phyloP scores from a whole-genome alignment of 2,888 invertebrate species.

The Amiota minor region DNA sequence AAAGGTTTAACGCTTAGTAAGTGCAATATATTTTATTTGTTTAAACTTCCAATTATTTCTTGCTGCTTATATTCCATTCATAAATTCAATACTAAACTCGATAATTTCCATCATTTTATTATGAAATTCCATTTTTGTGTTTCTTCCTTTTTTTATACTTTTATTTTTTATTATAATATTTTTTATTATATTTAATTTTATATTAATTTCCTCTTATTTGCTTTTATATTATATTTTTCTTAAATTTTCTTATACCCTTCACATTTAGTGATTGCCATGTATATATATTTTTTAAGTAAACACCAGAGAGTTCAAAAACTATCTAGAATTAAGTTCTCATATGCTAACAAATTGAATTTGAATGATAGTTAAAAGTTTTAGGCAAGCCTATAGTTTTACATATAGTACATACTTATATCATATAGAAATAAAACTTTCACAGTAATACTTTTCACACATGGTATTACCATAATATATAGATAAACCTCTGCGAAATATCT shows the following conservation, averaged over 20 bases:
- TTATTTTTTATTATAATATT: constrained; percentile 14
- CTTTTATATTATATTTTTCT: constrained; percentile 29
- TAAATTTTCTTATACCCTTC: constrained; percentile 7
- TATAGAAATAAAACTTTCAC: no score
- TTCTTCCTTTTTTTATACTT: constrained; percentile 9
- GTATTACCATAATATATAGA: no score
- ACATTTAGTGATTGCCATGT: constrained; percentile 5
- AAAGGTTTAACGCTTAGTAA: no score
- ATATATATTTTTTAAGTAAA: neutral
- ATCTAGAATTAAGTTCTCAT: no score
- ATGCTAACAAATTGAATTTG: no score
- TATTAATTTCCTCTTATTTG: constrained; percentile 23
- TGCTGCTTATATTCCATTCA: constrained; percentile 30
- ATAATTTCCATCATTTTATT: constrained; percentile 1
- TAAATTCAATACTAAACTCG: constrained; percentile 34
- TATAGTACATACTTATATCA: no score
- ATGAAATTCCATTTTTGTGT: constrained; percentile 29
- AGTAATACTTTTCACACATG: no score
- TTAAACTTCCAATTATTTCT: constrained; percentile 31
- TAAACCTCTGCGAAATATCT: no score
- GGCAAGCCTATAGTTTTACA: no score
- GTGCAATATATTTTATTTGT: constrained; percentile 11
- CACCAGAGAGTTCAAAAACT: no score
- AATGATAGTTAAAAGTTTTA: no score
- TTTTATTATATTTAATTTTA: constrained; percentile 21